A percentile compares a stretch with the other conserved stretches of the same genome.
Conservation (phyloP, 2,113 vertebrate species). For the Dipodomys ordii region DNA sequence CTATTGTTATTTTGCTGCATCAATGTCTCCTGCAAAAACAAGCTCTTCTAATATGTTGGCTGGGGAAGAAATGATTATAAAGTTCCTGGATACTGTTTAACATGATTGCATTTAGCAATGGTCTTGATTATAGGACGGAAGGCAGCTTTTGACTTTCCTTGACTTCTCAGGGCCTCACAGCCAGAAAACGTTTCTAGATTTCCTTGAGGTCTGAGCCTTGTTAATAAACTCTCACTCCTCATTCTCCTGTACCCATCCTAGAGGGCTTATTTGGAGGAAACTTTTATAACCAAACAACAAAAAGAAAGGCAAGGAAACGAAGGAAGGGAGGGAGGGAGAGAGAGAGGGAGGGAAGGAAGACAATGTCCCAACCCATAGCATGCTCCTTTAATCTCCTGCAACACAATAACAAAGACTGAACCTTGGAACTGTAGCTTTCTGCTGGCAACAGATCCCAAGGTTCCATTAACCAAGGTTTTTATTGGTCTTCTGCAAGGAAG, state of each 20-base stretch:
- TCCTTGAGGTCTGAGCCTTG: neutral
- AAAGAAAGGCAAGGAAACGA: neutral
- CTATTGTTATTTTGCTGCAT: neutral
- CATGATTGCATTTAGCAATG: neutral
- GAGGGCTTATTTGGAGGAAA: neutral
- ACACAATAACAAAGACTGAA: too few species aligned
- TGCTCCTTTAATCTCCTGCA: too few species aligned
- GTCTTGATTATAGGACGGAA: neutral
- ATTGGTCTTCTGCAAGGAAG: too few species aligned
- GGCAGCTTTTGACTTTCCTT: slow-evolving; percentile 30
- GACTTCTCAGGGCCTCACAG: neutral
- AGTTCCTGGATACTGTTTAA: neutral
- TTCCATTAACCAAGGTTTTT: too few species aligned
- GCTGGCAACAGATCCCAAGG: too few species aligned
- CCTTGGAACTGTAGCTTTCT: too few species aligned
- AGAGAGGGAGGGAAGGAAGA: neutral
- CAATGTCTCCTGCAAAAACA: neutral
- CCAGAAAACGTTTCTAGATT: neutral
- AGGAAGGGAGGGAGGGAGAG: neutral
- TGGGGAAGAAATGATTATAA: neutral
- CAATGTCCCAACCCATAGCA: too few species aligned
- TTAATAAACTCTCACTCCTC: neutral
- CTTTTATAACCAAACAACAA: slow-evolving; percentile 54
- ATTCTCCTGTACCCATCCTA: neutral
- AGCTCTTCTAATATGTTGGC: slow-evolving; percentile 9